These are phyloP conservation scores for Rhinogobius similis DNA, from an alignment of 2,113 vertebrate species.

Conservation along the genomic window DNA sequence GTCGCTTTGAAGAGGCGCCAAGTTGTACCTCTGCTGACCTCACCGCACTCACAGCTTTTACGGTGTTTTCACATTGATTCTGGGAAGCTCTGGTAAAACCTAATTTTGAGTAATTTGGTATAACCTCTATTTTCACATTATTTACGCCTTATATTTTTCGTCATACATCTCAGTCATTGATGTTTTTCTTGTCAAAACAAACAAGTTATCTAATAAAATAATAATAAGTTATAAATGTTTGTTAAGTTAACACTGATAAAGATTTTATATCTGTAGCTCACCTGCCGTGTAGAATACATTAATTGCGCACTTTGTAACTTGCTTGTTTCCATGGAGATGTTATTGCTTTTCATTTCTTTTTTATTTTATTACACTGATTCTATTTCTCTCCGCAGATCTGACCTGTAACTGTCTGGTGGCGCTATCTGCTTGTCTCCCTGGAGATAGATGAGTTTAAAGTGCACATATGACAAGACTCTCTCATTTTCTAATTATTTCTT, in stretches of 20 bases:
- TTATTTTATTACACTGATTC: neutral
- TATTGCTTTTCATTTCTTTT: neutral
- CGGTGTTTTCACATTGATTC: neutral
- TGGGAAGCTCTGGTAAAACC: neutral
- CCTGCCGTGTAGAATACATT: too few species aligned
- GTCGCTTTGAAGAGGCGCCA: conserved; percentile 16
- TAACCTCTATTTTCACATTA: neutral
- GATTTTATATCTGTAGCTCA: too few species aligned
- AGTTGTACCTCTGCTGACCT: neutral
- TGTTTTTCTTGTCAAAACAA: neutral
- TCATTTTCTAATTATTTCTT: too few species aligned
- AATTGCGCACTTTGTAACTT: too few species aligned
- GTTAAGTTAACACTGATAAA: too few species aligned
- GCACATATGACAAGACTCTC: too few species aligned
- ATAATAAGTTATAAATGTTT: too few species aligned
- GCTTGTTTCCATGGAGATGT: neutral
- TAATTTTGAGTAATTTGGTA: neutral
- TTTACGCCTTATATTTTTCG: too few species aligned
- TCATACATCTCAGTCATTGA: too few species aligned
- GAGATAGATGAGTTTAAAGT: too few species aligned
- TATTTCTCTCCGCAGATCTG: neutral
- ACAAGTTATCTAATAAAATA: neutral
- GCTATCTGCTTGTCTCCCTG: too few species aligned
- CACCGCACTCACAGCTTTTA: conserved; percentile 33
- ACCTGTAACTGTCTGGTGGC: too few species aligned